Evolutionary conservation across 2,113 vertebrate genomes (phyloP), one percentile per base, ranked within the genome.

Genomic region (Tautogolabrus adspersus): DNA sequence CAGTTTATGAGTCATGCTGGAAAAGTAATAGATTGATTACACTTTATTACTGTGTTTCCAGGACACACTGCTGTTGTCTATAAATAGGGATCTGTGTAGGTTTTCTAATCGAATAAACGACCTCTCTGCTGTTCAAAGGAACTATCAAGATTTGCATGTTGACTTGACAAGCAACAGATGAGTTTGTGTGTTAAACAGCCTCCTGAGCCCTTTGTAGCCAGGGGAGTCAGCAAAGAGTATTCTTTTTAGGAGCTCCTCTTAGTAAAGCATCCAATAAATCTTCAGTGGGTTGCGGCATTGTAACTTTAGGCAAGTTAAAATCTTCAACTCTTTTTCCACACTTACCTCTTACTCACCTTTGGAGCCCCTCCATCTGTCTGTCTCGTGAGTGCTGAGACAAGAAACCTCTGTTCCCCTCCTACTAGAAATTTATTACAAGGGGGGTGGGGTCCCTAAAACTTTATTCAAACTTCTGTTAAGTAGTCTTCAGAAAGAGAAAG

Each of bases 311-410:
- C 85, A 16, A 49, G 79, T 75, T 51, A 11, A 61, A 86, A 82
- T 72, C 49, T 10, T 52, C 19, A 2, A 70, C 70, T 88, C n/a
- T 79, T 88, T 90, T 86, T 90, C 74, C 77, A 81, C 82, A n/a
- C 83, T 88, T 89, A 87, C 87, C 71, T 90, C 75, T 89, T 71
- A 34, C 79, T 90, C 78, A 89, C 87, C 87, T 88, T 77, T 89
- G 79, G 80, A 86, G 74, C 62, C 62, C 72, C 79, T 82, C 85
- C 77, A 80, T 91, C 83, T 82, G 85, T 88, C 73, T 85, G 81
- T 83, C 86, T 49, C 2, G 70, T 57, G 47, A 72, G 56, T 12
- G 67, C 81, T 11, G 66, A 86, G 81, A 87, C 67, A 78, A 88
- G 77, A 90, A 82, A 82, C 79, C 75, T 81, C 87, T 76, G 65